phyloP scores from a whole-genome alignment of 2,888 invertebrate genomes.

The Plebejus melissa region DNA sequence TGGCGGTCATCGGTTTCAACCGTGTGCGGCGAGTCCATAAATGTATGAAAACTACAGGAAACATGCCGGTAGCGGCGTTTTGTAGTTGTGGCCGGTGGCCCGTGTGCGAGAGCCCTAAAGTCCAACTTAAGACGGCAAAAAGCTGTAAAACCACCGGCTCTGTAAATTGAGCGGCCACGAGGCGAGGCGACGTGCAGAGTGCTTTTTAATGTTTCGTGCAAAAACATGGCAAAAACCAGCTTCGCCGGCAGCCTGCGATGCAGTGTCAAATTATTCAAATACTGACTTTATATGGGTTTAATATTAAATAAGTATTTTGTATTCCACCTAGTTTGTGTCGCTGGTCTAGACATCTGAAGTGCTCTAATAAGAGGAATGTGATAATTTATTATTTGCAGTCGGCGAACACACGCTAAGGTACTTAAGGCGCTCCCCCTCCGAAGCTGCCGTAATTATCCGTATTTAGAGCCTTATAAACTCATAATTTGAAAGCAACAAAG shows the following conservation, averaged over 20 bases:
- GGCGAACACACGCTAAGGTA: background rate
- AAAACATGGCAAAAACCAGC: background rate
- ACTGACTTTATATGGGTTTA: background rate
- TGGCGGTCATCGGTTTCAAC: too few relatives aligned
- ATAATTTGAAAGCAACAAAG: too few relatives aligned
- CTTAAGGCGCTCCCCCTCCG: too few relatives aligned
- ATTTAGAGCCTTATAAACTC: too few relatives aligned
- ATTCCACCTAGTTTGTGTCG: background rate
- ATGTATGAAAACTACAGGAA: too few relatives aligned
- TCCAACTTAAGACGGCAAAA: background rate
- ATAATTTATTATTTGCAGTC: background rate
- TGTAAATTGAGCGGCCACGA: background rate
- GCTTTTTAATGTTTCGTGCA: background rate
- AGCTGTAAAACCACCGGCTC: background rate
- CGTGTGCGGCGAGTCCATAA: too few relatives aligned
- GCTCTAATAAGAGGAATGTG: background rate
- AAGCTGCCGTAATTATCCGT: too few relatives aligned
- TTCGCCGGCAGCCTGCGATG: background rate
- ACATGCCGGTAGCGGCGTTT: too few relatives aligned
- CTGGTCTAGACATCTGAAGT: background rate
- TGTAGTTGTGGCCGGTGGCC: background rate
- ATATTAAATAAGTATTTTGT: conserved; percentile 1
- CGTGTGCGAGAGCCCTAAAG: background rate
- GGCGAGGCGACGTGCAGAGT: background rate
- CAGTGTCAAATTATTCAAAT: background rate